These are phyloP conservation scores for Tamandua tetradactyla DNA, from an alignment of 2,797 vertebrate genomes.

Conservation along the genomic window DNA sequence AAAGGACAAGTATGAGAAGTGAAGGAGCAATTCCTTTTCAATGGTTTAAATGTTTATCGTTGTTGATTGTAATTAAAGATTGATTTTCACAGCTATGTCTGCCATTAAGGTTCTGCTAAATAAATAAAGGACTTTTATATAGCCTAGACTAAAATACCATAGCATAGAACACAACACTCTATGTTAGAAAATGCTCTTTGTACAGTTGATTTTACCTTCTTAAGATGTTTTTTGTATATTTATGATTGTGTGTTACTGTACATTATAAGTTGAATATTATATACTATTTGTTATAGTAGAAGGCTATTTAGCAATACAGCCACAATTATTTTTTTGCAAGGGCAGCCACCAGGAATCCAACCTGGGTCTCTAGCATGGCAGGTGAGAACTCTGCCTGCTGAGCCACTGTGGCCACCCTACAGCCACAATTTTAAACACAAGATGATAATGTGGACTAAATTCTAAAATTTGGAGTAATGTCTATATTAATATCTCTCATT, in stretches of 20 bases:
- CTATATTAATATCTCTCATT: not conserved
- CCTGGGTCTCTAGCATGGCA: too few species aligned
- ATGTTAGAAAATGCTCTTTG: not conserved
- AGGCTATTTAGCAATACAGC: not conserved
- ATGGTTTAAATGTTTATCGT: not conserved
- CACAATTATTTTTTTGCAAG: too few species aligned
- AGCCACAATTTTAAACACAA: constrained; percentile 18
- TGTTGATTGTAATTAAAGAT: not conserved
- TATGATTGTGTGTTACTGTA: not conserved
- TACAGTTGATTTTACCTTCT: constrained; percentile 10
- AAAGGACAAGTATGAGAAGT: not conserved
- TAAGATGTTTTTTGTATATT: not conserved
- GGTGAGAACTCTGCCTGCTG: too few species aligned
- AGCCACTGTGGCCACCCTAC: too few species aligned
- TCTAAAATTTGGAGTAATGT: not conserved
- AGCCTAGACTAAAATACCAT: not conserved
- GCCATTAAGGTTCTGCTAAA: not conserved
- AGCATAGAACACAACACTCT: too few species aligned
- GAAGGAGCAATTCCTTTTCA: not conserved
- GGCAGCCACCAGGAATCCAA: too few species aligned
- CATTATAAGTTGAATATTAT: not conserved
- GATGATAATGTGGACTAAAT: not conserved
- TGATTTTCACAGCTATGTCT: not conserved
- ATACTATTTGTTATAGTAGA: not conserved
- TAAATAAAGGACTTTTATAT: not conserved